Percentiles rank a stretch among this genome's conserved stretches.
phyloP scores from a whole-genome alignment of 2,797 vertebrate species.

The Micromesistius poutassou region DNA sequence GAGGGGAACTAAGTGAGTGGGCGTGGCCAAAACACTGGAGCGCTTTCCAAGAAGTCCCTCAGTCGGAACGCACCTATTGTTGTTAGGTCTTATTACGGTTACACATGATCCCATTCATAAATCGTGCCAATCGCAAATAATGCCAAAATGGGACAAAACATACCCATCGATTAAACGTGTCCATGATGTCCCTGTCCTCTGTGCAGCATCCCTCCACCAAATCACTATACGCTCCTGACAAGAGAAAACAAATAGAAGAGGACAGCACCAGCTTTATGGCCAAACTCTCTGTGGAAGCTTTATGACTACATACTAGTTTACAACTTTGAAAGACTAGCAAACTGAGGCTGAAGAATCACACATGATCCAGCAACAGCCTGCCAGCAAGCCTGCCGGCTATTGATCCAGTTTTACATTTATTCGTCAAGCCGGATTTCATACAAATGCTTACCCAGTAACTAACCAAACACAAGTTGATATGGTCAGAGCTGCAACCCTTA shows the following conservation, averaged over 20 bases:
- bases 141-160: slow-evolving; percentile 45
- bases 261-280: too few relatives aligned
- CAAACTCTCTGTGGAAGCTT: too few relatives aligned
- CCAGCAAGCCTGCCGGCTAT: not conserved
- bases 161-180: slow-evolving; percentile 93
- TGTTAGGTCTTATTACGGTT: not conserved
- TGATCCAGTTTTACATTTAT: too few relatives aligned
- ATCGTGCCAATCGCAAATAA: not conserved
- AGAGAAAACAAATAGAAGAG: not conserved
- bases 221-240: slow-evolving; percentile 57
- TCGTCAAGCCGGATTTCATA: not conserved
- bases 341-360: too few relatives aligned
- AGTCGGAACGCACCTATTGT: not conserved
- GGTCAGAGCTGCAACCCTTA: slow-evolving; percentile 44
- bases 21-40: too few relatives aligned
- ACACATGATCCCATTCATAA: slow-evolving; percentile 1
- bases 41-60: too few relatives aligned
- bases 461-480: not conserved
- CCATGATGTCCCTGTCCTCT: slow-evolving; percentile 78
- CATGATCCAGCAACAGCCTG: too few relatives aligned
- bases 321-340: too few relatives aligned
- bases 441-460: not conserved
- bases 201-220: slow-evolving; percentile 61
- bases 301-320: too few relatives aligned
- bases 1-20: too few relatives aligned